A percentile compares a stretch with the other conserved stretches of the same genome.
phyloP scores from a whole-genome alignment of 2,797 vertebrate genomes.

The Eidolon dupreanum region DNA sequence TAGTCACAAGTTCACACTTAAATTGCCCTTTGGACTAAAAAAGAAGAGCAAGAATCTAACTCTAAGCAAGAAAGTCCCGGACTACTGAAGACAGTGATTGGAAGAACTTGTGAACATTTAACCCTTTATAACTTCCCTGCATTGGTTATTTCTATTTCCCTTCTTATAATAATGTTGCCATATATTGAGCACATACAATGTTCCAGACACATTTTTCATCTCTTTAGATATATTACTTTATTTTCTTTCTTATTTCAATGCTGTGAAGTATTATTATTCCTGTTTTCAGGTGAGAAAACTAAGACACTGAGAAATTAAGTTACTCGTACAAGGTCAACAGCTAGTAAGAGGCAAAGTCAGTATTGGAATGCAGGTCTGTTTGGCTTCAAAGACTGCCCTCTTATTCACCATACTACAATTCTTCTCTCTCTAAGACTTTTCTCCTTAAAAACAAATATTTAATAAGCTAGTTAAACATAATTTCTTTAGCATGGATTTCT shows the following conservation, averaged over 20 bases:
- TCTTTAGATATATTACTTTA: slow-evolving; percentile 9
- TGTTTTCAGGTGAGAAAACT: slow-evolving; percentile 21
- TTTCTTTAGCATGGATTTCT: background rate
- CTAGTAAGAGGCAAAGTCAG: background rate
- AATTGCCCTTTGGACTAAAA: background rate
- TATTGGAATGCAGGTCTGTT: background rate
- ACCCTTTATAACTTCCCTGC: background rate
- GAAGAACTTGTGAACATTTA: background rate
- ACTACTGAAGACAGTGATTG: background rate
- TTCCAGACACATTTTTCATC: background rate
- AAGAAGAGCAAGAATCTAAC: slow-evolving; percentile 2
- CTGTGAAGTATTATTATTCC: background rate
- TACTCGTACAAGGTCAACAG: background rate
- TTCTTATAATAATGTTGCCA: background rate
- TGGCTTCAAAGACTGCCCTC: background rate
- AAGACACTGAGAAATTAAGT: slow-evolving; percentile 19
- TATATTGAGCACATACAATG: background rate
- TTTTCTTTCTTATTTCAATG: slow-evolving; percentile 13
- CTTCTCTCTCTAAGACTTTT: background rate
- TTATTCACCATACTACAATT: background rate
- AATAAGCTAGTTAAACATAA: background rate
- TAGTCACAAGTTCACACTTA: background rate
- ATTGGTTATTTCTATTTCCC: background rate
- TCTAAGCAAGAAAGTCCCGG: background rate
- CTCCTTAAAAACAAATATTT: background rate